These are phyloP conservation scores for Mola mola DNA, from an alignment of 2,113 vertebrate species.

Conservation along the genomic window DNA sequence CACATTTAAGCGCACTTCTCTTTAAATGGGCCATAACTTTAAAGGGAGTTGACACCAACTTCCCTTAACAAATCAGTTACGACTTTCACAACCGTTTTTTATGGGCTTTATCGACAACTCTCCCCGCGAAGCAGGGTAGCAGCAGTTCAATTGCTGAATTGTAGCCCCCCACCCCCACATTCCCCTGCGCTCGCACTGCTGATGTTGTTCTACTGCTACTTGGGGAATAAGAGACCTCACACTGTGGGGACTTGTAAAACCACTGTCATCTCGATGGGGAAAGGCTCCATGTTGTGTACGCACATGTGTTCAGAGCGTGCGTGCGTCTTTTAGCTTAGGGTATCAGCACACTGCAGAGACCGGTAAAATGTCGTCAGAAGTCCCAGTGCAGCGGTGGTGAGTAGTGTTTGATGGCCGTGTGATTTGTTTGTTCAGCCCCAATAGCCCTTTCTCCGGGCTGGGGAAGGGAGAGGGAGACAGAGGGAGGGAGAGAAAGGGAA, in stretches of 20 bases:
- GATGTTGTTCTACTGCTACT: constrained; percentile 73
- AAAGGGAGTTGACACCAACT: constrained; percentile 76
- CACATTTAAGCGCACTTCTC: constrained; percentile 71
- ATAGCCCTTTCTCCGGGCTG: constrained; percentile 84
- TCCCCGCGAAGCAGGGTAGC: constrained; percentile 39
- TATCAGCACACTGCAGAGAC: constrained; percentile 67
- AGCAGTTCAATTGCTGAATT: constrained; percentile 67
- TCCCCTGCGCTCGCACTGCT: constrained; percentile 40
- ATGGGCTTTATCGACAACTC: constrained; percentile 76
- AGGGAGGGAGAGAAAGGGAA: constrained; percentile 24
- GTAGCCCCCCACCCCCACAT: constrained; percentile 45
- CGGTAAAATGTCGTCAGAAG: constrained; percentile 80
- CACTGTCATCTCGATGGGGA: constrained; percentile 75
- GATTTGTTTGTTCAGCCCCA: constrained; percentile 92
- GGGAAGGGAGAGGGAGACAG: constrained; percentile 64
- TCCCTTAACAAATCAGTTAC: constrained; percentile 77
- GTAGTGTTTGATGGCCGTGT: constrained; percentile 89
- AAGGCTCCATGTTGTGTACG: constrained; percentile 50
- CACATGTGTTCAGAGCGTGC: constrained; percentile 14
- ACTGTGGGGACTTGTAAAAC: constrained; percentile 80
- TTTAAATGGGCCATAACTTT: constrained; percentile 78
- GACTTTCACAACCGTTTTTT: constrained; percentile 75
- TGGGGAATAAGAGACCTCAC: constrained; percentile 76
- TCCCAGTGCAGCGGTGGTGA: constrained; percentile 80
- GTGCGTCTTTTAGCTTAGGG: constrained; percentile 52